Evolutionary conservation across 1,140 invertebrate species (phyloP).

Genomic region (Melitaea cinxia): DNA sequence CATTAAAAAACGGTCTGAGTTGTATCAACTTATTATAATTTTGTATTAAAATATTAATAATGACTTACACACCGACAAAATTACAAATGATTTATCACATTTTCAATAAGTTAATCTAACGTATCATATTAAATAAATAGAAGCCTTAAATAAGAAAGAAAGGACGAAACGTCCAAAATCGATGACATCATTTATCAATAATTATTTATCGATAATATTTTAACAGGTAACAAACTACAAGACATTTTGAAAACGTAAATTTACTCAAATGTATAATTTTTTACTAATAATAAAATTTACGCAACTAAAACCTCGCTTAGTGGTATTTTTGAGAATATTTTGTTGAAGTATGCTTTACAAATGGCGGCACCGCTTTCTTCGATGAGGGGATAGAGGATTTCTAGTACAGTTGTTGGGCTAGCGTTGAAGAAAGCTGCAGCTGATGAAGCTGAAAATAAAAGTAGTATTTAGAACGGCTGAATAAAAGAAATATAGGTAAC

Average conservation of each 20-base stretch:
- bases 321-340: conserved; percentile 82
- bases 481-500: no score
- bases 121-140: neutral
- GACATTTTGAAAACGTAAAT: no score
- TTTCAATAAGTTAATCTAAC: conserved; percentile 5
- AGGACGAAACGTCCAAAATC: neutral
- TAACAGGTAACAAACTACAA: no score
- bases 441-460: conserved; percentile 81
- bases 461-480: no score
- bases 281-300: conserved; percentile 32
- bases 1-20: no score
- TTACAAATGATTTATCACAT: conserved; percentile 7
- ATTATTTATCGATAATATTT: no score
- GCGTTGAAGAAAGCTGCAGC: conserved; percentile 86
- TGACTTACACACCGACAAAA: neutral
- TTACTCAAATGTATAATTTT: no score
- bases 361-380: conserved; percentile 85
- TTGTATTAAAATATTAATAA: no score
- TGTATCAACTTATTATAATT: no score
- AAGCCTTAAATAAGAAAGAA: no score
- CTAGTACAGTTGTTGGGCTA: conserved; percentile 85
- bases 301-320: conserved; percentile 82
- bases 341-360: conserved; percentile 82
- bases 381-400: conserved; percentile 87
- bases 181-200: no score